These are phyloP conservation scores for Rhagologus leucostigma DNA, from an alignment of 2,113 vertebrate species.

Conservation along the genomic window DNA sequence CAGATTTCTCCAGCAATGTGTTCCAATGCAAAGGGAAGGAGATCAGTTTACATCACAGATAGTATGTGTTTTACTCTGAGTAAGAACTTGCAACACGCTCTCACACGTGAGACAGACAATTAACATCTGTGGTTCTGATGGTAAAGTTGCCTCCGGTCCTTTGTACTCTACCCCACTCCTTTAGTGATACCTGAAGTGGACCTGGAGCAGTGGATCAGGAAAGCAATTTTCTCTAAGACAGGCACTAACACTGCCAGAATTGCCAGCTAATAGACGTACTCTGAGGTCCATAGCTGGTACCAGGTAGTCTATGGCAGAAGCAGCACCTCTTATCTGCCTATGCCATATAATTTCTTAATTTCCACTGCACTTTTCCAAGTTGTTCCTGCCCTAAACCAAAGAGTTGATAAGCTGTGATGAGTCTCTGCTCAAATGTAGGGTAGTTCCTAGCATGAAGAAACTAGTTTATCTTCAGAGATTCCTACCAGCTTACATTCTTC, in stretches of 20 bases:
- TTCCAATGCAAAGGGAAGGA: not conserved
- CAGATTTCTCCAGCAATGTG: not conserved
- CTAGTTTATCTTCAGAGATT: not conserved
- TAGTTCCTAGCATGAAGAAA: not conserved
- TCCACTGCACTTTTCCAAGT: not conserved
- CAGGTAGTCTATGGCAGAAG: not conserved
- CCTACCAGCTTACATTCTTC: not conserved
- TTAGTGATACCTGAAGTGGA: not conserved
- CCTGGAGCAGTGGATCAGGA: not conserved
- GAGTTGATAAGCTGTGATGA: not conserved
- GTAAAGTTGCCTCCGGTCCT: not conserved
- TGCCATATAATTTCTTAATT: not conserved
- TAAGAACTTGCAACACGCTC: not conserved
- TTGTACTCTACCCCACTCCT: not conserved
- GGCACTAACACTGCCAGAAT: not conserved
- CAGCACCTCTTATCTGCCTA: not conserved
- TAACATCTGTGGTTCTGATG: not conserved
- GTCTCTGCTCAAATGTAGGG: not conserved
- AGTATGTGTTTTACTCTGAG: not conserved
- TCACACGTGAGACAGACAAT: not conserved
- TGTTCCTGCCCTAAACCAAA: not conserved
- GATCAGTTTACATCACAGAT: not conserved
- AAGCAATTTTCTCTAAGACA: not conserved
- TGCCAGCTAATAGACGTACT: not conserved
- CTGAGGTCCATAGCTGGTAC: not conserved